phyloP scores from a whole-genome alignment of 2,113 vertebrate species.

The Lepus europaeus region DNA sequence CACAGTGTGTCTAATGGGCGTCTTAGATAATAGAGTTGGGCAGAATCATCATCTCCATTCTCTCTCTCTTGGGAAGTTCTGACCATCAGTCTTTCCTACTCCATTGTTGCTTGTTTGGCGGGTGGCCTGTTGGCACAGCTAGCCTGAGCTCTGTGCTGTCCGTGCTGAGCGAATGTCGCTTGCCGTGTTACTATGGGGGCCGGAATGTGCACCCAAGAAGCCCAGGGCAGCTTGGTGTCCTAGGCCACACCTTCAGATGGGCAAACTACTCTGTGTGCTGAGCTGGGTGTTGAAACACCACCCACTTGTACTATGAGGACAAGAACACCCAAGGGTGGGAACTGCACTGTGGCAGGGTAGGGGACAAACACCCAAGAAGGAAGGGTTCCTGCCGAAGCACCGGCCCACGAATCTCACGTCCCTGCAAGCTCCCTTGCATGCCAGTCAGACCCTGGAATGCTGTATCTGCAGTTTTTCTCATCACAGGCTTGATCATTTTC shows the following conservation, averaged over 20 bases:
- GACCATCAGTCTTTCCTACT: not conserved
- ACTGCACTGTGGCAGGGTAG: not conserved
- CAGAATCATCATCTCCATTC: conserved; percentile 32
- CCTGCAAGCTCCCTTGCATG: not conserved
- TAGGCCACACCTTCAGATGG: not conserved
- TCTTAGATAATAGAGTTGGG: not conserved
- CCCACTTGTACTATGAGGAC: not conserved
- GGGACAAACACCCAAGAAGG: not conserved
- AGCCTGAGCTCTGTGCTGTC: not conserved
- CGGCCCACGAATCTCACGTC: not conserved
- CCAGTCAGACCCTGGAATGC: not conserved
- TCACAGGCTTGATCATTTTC: not conserved
- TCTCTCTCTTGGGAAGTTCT: not conserved
- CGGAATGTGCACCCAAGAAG: not conserved
- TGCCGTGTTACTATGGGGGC: not conserved
- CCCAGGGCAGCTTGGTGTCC: not conserved
- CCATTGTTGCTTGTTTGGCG: not conserved
- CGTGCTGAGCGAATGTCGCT: not conserved
- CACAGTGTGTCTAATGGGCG: not conserved
- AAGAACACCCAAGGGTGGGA: not conserved
- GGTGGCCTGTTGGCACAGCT: not conserved
- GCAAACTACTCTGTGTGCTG: not conserved
- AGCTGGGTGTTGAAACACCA: not conserved
- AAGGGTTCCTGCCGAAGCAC: not conserved
- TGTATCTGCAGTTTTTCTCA: not conserved